phyloP scores from a whole-genome alignment of 2,888 invertebrate genomes.

The Clanis bilineata region DNA sequence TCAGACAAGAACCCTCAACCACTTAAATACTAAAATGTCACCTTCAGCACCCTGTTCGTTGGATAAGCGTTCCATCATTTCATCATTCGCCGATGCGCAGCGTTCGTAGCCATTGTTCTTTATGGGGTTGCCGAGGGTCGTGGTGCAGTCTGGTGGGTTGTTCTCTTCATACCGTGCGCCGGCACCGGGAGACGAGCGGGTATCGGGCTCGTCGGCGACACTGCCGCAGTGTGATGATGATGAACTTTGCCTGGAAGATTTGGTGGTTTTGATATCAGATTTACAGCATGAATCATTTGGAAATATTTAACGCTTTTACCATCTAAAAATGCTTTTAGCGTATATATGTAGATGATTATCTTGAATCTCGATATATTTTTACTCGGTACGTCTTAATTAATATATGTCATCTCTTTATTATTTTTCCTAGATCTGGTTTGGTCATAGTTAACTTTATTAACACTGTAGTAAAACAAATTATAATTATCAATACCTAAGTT shows the following conservation, averaged over 20 bases:
- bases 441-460: no score
- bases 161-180: conserved; percentile 72
- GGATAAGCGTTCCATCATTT: conserved; percentile 72
- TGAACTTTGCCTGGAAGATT: conserved; percentile 69
- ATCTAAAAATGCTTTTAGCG: no score
- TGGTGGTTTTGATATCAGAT: neutral
- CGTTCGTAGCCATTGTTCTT: conserved; percentile 81
- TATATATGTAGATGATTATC: no score
- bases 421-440: no score
- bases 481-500: no score
- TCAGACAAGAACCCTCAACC: neutral
- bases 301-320: no score
- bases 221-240: conserved; percentile 80
- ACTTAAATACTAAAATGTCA: conserved; percentile 26
- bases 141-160: conserved; percentile 72
- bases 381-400: no score
- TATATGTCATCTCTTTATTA: no score
- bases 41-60: conserved; percentile 81
- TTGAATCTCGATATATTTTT: no score
- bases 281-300: neutral
- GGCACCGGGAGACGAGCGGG: conserved; percentile 76
- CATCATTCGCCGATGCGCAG: conserved; percentile 68
- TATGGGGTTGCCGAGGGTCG: conserved; percentile 70
- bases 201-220: conserved; percentile 76
- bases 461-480: no score